These are phyloP conservation scores for Prunella himalayana DNA, from an alignment of 2,113 vertebrate species.

Conservation along the genomic window DNA sequence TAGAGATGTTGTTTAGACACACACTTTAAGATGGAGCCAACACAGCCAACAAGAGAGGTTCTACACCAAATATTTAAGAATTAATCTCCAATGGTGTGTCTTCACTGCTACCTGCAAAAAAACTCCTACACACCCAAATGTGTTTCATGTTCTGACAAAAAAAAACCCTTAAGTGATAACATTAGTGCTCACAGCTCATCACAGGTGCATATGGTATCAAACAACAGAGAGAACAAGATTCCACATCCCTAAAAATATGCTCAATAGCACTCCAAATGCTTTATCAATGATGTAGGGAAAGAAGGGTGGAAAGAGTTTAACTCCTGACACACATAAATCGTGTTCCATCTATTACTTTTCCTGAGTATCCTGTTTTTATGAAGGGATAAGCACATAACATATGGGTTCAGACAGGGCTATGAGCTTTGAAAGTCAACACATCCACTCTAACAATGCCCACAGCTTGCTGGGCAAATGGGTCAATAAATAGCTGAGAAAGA, in stretches of 20 bases:
- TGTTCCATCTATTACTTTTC: neutral
- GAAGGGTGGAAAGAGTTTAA: neutral
- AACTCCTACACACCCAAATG: neutral
- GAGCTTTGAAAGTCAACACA: neutral
- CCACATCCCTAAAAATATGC: neutral
- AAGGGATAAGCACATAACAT: neutral
- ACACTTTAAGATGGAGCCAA: neutral
- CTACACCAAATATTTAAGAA: neutral
- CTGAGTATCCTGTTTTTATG: conserved; percentile 17
- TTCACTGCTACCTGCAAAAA: neutral
- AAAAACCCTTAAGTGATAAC: neutral
- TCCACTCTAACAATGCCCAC: neutral
- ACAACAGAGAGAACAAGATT: neutral
- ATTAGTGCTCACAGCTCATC: neutral
- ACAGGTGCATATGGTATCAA: neutral
- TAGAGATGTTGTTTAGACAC: neutral
- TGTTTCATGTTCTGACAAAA: neutral
- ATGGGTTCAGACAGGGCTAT: neutral
- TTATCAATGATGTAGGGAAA: neutral
- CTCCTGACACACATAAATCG: neutral
- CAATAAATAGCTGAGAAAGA: conserved; percentile 21
- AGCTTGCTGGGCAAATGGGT: neutral
- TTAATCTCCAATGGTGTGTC: neutral
- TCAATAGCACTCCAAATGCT: neutral
- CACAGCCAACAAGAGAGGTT: neutral